Base-by-base conservation (phyloP, 2,797 vertebrate species). In the Anisognathus igniventris region DNA sequence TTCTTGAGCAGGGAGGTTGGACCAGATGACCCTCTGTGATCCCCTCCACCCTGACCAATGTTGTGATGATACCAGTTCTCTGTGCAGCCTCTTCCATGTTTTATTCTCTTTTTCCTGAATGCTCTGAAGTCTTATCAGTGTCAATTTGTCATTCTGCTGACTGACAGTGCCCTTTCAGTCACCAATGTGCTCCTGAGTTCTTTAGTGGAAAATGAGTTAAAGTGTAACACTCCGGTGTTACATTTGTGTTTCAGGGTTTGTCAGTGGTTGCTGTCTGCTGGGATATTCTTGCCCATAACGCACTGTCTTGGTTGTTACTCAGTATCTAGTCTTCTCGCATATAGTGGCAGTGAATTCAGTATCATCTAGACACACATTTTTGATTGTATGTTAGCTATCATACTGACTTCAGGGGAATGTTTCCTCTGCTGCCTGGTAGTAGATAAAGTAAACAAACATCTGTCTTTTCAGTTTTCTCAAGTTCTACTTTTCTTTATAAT, bases 251-350 rank as follows among this genome's bases (percentile, higher is more conserved):
- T 60, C 51, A 48, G 39, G 11, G 17, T 53, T 61, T 62, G 42
- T 27, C 47, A 19, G 10, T 45, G 21, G 12, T 30, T 45, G 22
- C 42, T 7, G 8, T 82, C 80, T 39, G 64, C 61, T 45, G 47
- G 30, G n/a, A 10, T 78, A 19, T 27, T 78, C 61, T 65, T 54
- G 12, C 27, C 33, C 1, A 0, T 42, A 28, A 33, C 0, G 2
- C 0, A 0, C 25, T 24, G 30, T 30, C 48, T 78, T 0, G 0
- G 2, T 44, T 50, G 44, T 58, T 47, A 65, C 35, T 68, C 1
- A 8, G 23, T 58, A 10, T 65, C 44, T 17, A 6, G 54, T 45
- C 30, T 68, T 62, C 44, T 82, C 77, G 58, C 39, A n/a, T 60
- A 11, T 48, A 8, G 65, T 70, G 83, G 37, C 39, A 44, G 58